These are phyloP conservation scores for Astur gentilis DNA, from an alignment of 2,113 vertebrate species.

Conservation along the genomic window DNA sequence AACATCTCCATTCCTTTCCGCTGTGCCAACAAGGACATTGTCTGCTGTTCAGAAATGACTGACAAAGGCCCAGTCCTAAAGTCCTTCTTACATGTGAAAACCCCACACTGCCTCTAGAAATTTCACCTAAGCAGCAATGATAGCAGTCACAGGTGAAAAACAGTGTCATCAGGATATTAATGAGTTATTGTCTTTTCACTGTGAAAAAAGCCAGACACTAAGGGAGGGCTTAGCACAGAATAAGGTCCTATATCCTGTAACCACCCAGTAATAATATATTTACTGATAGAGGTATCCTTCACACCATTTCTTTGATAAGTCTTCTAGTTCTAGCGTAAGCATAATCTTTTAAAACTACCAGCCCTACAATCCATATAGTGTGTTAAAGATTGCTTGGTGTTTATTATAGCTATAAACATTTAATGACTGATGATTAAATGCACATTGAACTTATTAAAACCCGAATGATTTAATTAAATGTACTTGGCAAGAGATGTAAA, in stretches of 20 bases:
- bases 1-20: not conserved
- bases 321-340: not conserved
- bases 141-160: not conserved
- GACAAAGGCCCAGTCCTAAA: not conserved
- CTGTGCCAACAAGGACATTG: not conserved
- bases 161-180: not conserved
- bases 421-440: constrained; percentile 54
- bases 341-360: not conserved
- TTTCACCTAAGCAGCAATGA: not conserved
- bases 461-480: constrained; percentile 52
- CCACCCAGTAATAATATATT: not conserved
- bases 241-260: not conserved
- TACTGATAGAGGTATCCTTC: not conserved
- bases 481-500: constrained; percentile 12
- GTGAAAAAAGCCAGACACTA: not conserved
- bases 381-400: not conserved
- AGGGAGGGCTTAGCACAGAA: not conserved
- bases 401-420: constrained; percentile 63
- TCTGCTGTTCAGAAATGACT: not conserved
- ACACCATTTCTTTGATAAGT: not conserved
- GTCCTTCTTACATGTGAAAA: not conserved
- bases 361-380: not conserved
- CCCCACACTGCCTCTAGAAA: not conserved
- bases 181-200: not conserved
- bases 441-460: constrained; percentile 33